Evolutionary conservation across 2,797 vertebrate genomes (phyloP).

Genomic region (Macropodus opercularis): DNA sequence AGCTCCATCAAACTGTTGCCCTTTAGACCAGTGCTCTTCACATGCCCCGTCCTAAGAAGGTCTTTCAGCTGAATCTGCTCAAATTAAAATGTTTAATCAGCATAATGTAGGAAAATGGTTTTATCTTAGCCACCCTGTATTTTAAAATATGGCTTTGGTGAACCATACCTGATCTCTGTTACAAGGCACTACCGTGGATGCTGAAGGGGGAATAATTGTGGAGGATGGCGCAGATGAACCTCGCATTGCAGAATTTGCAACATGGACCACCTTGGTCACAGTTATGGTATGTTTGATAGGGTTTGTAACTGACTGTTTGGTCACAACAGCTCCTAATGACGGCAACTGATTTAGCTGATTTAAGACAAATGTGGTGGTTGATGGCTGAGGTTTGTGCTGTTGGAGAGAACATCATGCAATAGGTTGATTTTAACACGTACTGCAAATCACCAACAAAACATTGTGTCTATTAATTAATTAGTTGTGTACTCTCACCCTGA

Average conservation of each 20-base stretch:
- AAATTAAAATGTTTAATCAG: neutral
- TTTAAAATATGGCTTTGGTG: neutral
- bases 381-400: constrained; percentile 91
- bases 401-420: constrained; percentile 29
- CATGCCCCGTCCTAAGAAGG: constrained; percentile 77
- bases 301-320: constrained; percentile 90
- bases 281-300: constrained; percentile 94
- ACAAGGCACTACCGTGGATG: constrained; percentile 85
- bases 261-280: constrained; percentile 95
- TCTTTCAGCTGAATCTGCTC: constrained; percentile 92
- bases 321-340: constrained; percentile 90
- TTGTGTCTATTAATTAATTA: neutral
- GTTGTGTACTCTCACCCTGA: constrained; percentile 85
- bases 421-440: neutral
- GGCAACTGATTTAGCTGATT: constrained; percentile 99
- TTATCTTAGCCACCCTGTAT: neutral
- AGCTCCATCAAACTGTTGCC: constrained; percentile 93
- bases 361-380: constrained; percentile 98
- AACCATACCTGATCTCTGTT: constrained; percentile 86
- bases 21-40: constrained; percentile 70
- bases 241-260: constrained; percentile 85
- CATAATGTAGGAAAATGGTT: neutral
- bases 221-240: constrained; percentile 79
- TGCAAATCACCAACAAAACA: neutral
- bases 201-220: constrained; percentile 78